Conservation (phyloP, 2,113 vertebrate genomes). For the Catharus bicknelli region DNA sequence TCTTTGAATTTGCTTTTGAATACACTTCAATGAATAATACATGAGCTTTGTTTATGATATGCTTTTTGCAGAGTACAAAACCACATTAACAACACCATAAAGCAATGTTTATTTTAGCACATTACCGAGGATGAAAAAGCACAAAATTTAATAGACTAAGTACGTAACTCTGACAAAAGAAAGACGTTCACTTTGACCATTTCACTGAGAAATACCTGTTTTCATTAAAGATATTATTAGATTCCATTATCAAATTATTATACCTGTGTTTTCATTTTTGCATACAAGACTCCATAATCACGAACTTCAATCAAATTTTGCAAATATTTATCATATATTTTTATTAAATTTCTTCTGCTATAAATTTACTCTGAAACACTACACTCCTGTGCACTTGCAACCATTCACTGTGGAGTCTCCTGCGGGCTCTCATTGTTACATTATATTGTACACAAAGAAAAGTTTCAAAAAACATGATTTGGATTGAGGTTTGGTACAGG, state of each 20-base stretch:
- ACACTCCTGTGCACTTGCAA: neutral
- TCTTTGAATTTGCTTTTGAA: constrained; percentile 29
- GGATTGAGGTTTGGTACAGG: fast-evolving
- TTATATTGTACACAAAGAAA: neutral
- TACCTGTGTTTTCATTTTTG: neutral
- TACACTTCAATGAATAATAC: neutral
- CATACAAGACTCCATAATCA: neutral
- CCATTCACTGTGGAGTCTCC: neutral
- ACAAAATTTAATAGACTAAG: neutral
- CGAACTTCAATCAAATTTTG: neutral
- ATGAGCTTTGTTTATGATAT: neutral
- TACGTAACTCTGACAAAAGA: neutral
- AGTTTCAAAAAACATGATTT: neutral
- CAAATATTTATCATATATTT: neutral
- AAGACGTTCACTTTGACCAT: neutral
- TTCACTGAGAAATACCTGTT: neutral
- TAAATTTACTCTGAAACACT: neutral
- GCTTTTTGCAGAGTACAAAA: neutral
- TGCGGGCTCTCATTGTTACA: neutral
- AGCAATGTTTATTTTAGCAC: neutral
- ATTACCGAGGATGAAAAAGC: fast-evolving
- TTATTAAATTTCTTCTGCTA: neutral
- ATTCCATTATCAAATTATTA: neutral
- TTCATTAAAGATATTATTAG: neutral
- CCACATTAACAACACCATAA: neutral